Evolutionary conservation across 2,113 vertebrate genomes (phyloP).

Genomic region (Nothocercus julius): DNA sequence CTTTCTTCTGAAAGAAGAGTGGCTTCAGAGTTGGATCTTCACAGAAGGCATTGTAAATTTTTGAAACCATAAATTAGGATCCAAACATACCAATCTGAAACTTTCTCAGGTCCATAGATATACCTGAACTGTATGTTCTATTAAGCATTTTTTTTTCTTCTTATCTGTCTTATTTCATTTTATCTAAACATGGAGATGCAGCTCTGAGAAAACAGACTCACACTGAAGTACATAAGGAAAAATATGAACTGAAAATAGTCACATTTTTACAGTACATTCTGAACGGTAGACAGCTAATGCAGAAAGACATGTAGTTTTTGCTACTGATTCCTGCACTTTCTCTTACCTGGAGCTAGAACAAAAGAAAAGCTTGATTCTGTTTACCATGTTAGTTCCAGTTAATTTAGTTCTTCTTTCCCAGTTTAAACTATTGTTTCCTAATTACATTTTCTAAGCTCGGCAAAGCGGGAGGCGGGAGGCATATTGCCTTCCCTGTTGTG

Average conservation of each 20-base stretch:
- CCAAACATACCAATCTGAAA: slow-evolving; percentile 2
- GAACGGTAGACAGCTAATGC: not conserved
- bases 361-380: slow-evolving; percentile 43
- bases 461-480: not conserved
- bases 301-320: not conserved
- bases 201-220: not conserved
- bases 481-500: not conserved
- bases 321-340: not conserved
- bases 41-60: slow-evolving; percentile 32
- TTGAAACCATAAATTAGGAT: not conserved
- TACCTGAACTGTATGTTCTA: not conserved
- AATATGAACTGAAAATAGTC: not conserved
- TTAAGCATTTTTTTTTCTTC: not conserved
- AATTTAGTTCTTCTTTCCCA: slow-evolving; percentile 61
- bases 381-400: slow-evolving; percentile 52
- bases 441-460: slow-evolving; percentile 43
- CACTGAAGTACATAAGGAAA: not conserved
- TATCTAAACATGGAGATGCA: not conserved
- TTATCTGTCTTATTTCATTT: not conserved
- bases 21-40: slow-evolving; percentile 40
- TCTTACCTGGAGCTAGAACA: slow-evolving; percentile 31
- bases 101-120: not conserved
- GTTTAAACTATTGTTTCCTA: slow-evolving; percentile 58
- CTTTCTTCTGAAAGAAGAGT: slow-evolving; percentile 60
- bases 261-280: not conserved